Percentiles rank a stretch among this genome's conserved stretches.
These are phyloP conservation scores for Alexandromys fortis DNA, from an alignment of 2,113 vertebrate genomes.

Conservation along the genomic window DNA sequence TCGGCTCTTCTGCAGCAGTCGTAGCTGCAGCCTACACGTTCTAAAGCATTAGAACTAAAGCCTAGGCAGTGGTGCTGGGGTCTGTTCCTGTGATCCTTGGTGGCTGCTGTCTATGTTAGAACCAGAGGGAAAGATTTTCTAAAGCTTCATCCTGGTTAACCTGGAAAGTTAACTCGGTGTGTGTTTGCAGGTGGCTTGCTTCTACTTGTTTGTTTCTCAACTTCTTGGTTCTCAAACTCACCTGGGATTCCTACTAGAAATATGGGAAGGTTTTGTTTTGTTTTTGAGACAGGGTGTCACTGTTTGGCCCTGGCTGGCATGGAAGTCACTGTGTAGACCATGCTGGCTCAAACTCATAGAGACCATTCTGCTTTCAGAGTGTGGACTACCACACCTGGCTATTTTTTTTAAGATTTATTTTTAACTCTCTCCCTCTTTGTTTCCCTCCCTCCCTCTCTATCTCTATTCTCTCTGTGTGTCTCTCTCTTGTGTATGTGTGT, in stretches of 20 bases:
- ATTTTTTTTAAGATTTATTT: neutral
- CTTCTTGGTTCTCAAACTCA: conserved; percentile 8
- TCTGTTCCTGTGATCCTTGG: neutral
- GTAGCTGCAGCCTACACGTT: neutral
- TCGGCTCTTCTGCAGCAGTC: neutral
- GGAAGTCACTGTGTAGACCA: neutral
- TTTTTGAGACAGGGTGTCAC: neutral
- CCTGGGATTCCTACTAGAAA: neutral
- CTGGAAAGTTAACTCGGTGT: neutral
- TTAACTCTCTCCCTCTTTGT: neutral
- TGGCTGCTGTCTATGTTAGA: conserved; percentile 10
- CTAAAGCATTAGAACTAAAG: neutral
- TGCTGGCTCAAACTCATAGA: neutral
- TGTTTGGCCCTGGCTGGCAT: neutral
- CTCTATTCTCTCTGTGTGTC: too few relatives aligned
- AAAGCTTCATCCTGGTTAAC: neutral
- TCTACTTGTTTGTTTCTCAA: neutral
- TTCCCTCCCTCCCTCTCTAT: neutral
- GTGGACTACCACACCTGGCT: neutral
- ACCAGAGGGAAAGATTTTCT: conserved; percentile 17
- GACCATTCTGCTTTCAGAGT: neutral
- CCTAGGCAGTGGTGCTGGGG: neutral
- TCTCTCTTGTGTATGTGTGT: too few relatives aligned
- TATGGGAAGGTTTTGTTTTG: neutral
- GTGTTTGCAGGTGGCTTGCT: neutral